A percentile compares a stretch with the other conserved stretches of the same genome.
phyloP scores from a whole-genome alignment of 2,888 invertebrate species.

The Amphipoea lucens region DNA sequence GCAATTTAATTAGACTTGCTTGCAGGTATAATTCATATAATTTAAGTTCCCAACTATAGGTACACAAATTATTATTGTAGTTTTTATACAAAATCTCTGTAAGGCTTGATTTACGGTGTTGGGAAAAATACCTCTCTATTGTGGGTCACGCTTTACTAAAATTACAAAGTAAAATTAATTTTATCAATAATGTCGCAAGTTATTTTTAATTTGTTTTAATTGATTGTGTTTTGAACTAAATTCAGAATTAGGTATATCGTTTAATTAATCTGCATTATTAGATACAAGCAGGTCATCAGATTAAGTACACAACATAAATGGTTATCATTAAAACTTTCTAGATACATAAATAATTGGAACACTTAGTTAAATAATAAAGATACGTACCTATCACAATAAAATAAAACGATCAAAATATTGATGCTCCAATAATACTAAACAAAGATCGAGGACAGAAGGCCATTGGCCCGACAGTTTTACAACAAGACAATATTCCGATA shows the following conservation, averaged over 20 bases:
- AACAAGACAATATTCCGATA: constrained; percentile 28
- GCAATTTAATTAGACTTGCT: background rate
- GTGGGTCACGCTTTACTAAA: background rate
- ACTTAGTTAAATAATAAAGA: constrained; percentile 7
- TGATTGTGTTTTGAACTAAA: constrained; percentile 9
- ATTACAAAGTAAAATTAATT: background rate
- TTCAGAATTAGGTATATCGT: background rate
- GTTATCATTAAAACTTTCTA: background rate
- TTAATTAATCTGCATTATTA: background rate
- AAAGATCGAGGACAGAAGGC: constrained; percentile 31
- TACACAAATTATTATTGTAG: background rate
- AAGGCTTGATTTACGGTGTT: background rate
- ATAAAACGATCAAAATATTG: constrained; percentile 14
- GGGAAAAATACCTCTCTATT: background rate
- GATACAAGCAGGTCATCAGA: constrained; percentile 12
- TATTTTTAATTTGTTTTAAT: background rate
- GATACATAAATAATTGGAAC: background rate
- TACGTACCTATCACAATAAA: constrained; percentile 8
- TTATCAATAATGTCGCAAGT: background rate
- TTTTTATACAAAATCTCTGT: background rate
- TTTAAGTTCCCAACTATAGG: background rate
- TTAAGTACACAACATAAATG: constrained; percentile 10
- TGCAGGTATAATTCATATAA: background rate
- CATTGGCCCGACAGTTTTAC: constrained; percentile 12
- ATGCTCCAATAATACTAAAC: constrained; percentile 29